Evolutionary conservation across 2,797 vertebrate genomes (phyloP), one percentile per base, ranked within the genome.

Genomic region (Anabacerthia variegaticeps): DNA sequence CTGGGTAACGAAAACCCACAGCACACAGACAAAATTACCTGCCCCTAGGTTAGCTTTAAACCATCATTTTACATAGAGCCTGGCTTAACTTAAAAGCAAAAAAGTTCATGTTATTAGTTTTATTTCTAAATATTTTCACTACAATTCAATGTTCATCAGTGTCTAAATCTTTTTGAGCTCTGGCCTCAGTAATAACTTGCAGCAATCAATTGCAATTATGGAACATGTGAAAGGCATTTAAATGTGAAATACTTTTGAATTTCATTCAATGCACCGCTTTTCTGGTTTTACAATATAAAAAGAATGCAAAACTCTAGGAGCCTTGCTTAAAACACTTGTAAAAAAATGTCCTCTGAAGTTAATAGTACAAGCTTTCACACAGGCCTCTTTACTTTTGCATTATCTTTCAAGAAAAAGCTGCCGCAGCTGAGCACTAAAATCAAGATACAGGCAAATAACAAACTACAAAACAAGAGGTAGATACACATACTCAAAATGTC

Each of bases 381-480:
- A 63, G 27, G 27, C n/a, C 9, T 88, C 51, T 30, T 49, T 10
- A 34, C 30, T 37, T 18, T 27, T 2, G 1, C 1, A 0, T 9
- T 28, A 21, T 16, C 58, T 43, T 61, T 36, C 26, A 62, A 66
- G 68, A 30, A 17, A 26, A 19, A 74, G 27, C 34, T 52, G 62
- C 30, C 49, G 58, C 49, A 1, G 0, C 34, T 23, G 7, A 66
- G 28, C 55, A 30, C 12, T 55, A 63, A 68, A 76, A 58, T n/a
- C 34, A 87, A 66, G 58, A 55, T 1, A 36, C 68, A 69, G 4
- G n/a, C 20, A 85, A 88, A 56, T 22, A 72, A 10, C 20, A 36
- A 69, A 6, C 0, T 0, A 34, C 30, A 63, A 48, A 71, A 68
- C 2, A 4, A 27, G n/a, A 76, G 6, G 7, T 9, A 72, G 34